A percentile compares a stretch with the other conserved stretches of the same genome.
Evolutionary conservation across 2,888 invertebrate species (phyloP).

Genomic region (Eupithecia dodoneata): DNA sequence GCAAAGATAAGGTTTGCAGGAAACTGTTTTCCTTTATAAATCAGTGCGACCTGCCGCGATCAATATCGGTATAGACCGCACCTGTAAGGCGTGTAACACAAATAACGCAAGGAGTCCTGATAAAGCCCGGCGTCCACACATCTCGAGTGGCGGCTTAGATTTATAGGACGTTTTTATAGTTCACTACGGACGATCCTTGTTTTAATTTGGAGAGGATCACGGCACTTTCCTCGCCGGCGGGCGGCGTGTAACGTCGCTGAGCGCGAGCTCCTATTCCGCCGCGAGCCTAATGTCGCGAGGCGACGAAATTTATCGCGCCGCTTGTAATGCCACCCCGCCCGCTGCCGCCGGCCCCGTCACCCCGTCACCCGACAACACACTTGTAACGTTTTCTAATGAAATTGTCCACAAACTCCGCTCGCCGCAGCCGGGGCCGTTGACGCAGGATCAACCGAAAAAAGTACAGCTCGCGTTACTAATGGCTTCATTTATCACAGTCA

Average conservation of each 20-base stretch:
- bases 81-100: conserved; percentile 67
- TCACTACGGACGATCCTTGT: conserved; percentile 76
- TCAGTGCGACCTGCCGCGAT: conserved; percentile 55
- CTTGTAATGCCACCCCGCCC: conserved; percentile 78
- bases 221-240: conserved; percentile 51
- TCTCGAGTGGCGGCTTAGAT: conserved; percentile 65
- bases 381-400: conserved; percentile 84
- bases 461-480: conserved; percentile 84
- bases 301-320: conserved; percentile 82
- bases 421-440: conserved; percentile 75
- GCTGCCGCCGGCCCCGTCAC: conserved; percentile 63
- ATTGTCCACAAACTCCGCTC: conserved; percentile 82
- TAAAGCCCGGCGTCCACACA: conserved; percentile 70
- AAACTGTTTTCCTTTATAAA: conserved; percentile 43
- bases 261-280: conserved; percentile 64
- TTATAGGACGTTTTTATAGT: conserved; percentile 79
- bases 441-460: conserved; percentile 83
- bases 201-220: conserved; percentile 79
- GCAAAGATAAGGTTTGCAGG: conserved; percentile 21
- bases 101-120: conserved; percentile 65
- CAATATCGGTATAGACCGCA: conserved; percentile 61
- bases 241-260: conserved; percentile 48
- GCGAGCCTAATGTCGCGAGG: conserved; percentile 76
- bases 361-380: conserved; percentile 78
- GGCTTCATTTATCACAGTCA: conserved; percentile 84